Conservation (phyloP, 2,113 vertebrate species). For the Speoplatyrhinus poulsoni region DNA sequence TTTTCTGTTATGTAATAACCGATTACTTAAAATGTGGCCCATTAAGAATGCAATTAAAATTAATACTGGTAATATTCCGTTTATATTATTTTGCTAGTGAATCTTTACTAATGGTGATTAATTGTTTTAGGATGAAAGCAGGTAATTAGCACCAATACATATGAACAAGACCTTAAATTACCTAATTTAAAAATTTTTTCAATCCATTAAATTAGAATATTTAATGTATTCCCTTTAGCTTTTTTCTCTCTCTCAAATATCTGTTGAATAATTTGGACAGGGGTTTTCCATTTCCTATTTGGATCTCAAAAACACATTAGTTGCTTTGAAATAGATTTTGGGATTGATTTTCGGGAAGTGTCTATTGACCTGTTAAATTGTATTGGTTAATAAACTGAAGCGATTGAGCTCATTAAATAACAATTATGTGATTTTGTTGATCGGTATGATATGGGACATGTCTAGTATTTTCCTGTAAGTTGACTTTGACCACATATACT, state of each 20-base stretch:
- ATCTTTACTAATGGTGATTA: slow-evolving; percentile 42
- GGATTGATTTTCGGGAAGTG: no score
- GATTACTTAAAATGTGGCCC: slow-evolving; percentile 1
- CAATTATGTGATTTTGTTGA: no score
- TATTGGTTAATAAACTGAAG: no score
- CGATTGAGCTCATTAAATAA: no score
- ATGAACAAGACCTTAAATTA: slow-evolving; percentile 42
- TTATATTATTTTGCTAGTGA: slow-evolving; percentile 37
- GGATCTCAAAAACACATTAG: no score
- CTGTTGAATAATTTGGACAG: no score
- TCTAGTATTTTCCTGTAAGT: background rate
- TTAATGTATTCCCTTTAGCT: slow-evolving; percentile 16
- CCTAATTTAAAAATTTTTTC: slow-evolving; percentile 31
- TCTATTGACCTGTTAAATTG: no score
- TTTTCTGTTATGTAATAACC: background rate
- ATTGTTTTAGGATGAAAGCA: slow-evolving; percentile 50
- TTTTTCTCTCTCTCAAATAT: no score
- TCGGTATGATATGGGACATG: no score
- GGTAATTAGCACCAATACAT: slow-evolving; percentile 47
- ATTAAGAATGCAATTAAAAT: slow-evolving; percentile 13
- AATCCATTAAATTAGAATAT: slow-evolving; percentile 39
- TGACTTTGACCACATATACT: background rate
- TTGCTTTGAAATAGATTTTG: no score
- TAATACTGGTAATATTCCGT: slow-evolving; percentile 7
- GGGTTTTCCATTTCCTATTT: no score